Percentiles rank a stretch among this genome's conserved stretches.
Evolutionary conservation across 2,888 invertebrate genomes (phyloP).

Genomic region (Dryadula phaetusa): DNA sequence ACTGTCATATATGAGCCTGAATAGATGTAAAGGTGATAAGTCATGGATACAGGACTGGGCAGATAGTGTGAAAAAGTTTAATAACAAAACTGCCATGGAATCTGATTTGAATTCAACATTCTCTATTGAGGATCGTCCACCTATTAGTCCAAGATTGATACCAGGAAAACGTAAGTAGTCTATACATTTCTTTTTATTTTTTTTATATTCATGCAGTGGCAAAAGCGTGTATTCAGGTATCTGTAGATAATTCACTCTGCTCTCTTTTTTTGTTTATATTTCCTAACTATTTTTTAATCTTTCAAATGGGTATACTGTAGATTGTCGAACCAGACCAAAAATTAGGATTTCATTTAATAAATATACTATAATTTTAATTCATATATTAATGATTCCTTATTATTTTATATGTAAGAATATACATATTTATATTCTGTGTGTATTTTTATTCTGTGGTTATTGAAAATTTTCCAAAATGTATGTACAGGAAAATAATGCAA

Average conservation of each 20-base stretch:
- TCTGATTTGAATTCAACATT: slow-evolving; percentile 53
- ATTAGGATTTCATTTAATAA: too few relatives aligned
- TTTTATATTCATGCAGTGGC: too few relatives aligned
- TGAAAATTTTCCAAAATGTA: not conserved
- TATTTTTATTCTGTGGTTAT: not conserved
- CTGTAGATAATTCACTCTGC: too few relatives aligned
- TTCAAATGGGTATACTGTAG: too few relatives aligned
- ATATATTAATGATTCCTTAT: too few relatives aligned
- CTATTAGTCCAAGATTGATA: slow-evolving; percentile 71
- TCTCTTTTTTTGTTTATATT: too few relatives aligned
- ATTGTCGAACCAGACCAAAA: too few relatives aligned
- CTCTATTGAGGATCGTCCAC: slow-evolving; percentile 66
- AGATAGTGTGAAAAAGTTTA: slow-evolving; percentile 84
- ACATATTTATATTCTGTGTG: not conserved
- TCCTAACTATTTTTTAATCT: too few relatives aligned
- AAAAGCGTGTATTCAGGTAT: too few relatives aligned
- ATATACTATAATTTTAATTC: too few relatives aligned
- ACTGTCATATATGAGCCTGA: slow-evolving; percentile 76
- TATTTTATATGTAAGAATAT: too few relatives aligned
- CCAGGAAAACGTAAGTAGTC: slow-evolving; percentile 70
- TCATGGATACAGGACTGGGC: slow-evolving; percentile 88
- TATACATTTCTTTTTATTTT: not conserved
- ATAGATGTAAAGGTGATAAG: slow-evolving; percentile 80
- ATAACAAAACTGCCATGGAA: slow-evolving; percentile 66
- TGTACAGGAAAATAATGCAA: slow-evolving; percentile 6